Conservation (phyloP, 2,888 invertebrate species). For the Itoplectis maculator region DNA sequence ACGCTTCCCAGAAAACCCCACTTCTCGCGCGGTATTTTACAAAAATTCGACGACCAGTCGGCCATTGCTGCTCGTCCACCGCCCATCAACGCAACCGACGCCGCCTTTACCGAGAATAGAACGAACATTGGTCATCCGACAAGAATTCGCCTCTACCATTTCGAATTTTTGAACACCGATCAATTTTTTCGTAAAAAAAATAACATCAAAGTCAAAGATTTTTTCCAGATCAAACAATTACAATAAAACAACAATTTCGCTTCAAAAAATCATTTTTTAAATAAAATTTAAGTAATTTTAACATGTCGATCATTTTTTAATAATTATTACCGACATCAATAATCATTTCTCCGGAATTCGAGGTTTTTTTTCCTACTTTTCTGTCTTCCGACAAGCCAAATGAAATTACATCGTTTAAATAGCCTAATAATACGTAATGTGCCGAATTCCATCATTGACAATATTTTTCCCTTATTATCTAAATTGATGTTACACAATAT, state of each 20-base stretch:
- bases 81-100: conserved; percentile 48
- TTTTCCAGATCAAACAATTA: background rate
- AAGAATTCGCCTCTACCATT: conserved; percentile 53
- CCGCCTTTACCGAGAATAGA: conserved; percentile 55
- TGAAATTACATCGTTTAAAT: background rate
- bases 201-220: background rate
- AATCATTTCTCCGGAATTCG: too few species aligned
- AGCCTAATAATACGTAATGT: background rate
- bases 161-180: background rate
- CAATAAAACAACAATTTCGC: too few species aligned
- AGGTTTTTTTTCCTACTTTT: background rate
- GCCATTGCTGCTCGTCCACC: conserved; percentile 56
- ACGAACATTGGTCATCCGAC: conserved; percentile 48
- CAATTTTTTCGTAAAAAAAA: conserved; percentile 24
- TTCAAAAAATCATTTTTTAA: too few species aligned
- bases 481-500: conserved; percentile 23
- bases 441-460: conserved; percentile 5
- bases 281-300: too few species aligned
- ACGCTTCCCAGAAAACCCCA: conserved; percentile 63
- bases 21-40: conserved; percentile 54
- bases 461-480: conserved; percentile 1
- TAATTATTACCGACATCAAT: too few species aligned
- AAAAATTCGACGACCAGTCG: conserved; percentile 54
- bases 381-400: background rate
- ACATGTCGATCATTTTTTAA: too few species aligned